A percentile compares a stretch with the other conserved stretches of the same genome.
phyloP scores from a whole-genome alignment of 2,797 vertebrate species.

The Rachycentron canadum region DNA sequence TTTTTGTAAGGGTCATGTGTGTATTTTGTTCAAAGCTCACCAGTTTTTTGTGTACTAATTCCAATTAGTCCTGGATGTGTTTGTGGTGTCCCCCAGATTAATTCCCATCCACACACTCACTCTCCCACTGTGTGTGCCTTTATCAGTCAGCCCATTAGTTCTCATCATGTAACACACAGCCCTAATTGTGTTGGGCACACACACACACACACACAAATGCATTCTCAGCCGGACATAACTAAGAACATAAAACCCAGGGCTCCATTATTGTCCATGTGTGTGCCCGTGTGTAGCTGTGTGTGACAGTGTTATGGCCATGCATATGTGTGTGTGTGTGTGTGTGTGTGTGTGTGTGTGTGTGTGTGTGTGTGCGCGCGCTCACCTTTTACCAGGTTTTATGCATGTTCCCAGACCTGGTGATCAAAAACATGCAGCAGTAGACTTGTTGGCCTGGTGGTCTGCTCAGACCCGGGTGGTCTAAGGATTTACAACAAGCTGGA shows the following conservation, averaged over 20 bases:
- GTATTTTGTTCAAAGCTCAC: too few relatives aligned
- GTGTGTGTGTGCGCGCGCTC: conserved; percentile 56
- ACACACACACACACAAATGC: conserved; percentile 20
- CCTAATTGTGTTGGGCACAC: conserved; percentile 46
- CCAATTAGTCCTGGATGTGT: conserved; percentile 29
- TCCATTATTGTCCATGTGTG: conserved; percentile 72
- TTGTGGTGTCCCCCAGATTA: conserved; percentile 36
- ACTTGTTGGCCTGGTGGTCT: conserved; percentile 61
- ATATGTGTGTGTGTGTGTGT: conserved; percentile 60
- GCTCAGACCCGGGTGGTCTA: conserved; percentile 69
- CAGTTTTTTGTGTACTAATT: too few relatives aligned
- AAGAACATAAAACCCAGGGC: conserved; percentile 62
- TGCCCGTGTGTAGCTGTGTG: conserved; percentile 54
- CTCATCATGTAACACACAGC: conserved; percentile 61
- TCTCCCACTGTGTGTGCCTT: conserved; percentile 45
- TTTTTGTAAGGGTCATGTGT: too few relatives aligned
- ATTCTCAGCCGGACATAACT: conserved; percentile 50
- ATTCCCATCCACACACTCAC: conserved; percentile 27
- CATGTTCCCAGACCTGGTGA: conserved; percentile 70
- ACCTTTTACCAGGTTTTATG: conserved; percentile 69
- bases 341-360: conserved; percentile 61
- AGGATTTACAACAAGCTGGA: conserved; percentile 49
- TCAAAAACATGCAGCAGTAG: conserved; percentile 71
- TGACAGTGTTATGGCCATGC: conserved; percentile 63
- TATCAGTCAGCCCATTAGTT: conserved; percentile 63